Evolutionary conservation across 2,888 invertebrate species (phyloP), one percentile per base, ranked within the genome.

Genomic region (Conus canariensis): DNA sequence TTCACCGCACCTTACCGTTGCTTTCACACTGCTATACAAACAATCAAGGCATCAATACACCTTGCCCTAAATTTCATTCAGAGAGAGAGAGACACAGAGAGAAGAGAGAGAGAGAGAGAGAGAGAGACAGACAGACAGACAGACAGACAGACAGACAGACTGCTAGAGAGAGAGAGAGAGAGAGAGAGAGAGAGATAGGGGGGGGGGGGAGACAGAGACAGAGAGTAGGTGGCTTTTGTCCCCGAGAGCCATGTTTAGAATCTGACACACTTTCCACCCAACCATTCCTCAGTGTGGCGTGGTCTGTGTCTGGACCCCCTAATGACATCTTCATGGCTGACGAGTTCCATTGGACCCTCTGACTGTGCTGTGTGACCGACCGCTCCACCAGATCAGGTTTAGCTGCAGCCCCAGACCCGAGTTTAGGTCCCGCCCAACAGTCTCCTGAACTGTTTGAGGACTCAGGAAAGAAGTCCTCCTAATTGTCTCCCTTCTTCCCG

Each of bases 281-380:
- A 6, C 22, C 74, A 74, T n/a, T 74, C n/a, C 10, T 22, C 16
- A 14, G 64, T 16, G 16, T 16, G 64, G 64, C 64, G 64, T 64
- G 16, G 64, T 64, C 64, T 64, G 64, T 64, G 64, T 16, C 64
- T 14, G 16, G 64, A 64, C 14, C 22, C 10, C 14, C 14, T 85
- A 85, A 85, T 60, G 60, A 2, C 85, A 85, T 85, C 85, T 60
- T 59, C 60, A 25, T 60, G 85, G 85, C n/a, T 85, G 85, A n/a
- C 85, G 60, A n/a, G n/a, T 85, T 85, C 85, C 85, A 85, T 85
- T 60, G 14, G 60, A 25, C 25, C 22, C 85, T n/a, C 70, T 70
- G 19, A 12, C 22, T 70, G 19, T 7, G 64, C 64, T 64, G 56
- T 85, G 8, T 59, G 60, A 85, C 85, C 7, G 60, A 85, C 85